These are phyloP conservation scores for Hippocampus guttulatus DNA, from an alignment of 2,113 vertebrate genomes.

Conservation along the genomic window DNA sequence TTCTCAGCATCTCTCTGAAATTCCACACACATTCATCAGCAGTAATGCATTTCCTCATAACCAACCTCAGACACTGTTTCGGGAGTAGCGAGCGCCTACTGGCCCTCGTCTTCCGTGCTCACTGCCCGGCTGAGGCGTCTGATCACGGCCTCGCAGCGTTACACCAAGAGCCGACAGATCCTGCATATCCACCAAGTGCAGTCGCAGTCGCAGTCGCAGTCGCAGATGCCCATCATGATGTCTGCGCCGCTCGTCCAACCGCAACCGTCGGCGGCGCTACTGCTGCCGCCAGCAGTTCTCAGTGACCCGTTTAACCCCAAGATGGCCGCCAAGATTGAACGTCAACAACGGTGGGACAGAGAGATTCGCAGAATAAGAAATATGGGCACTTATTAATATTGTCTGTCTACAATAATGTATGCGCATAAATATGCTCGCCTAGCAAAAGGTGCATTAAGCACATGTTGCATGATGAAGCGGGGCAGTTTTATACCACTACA, in stretches of 20 bases:
- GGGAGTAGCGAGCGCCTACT: slow-evolving; percentile 83
- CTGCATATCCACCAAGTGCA: slow-evolving; percentile 85
- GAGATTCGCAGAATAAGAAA: not conserved
- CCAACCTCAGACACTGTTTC: slow-evolving; percentile 74
- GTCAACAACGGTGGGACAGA: slow-evolving; percentile 84
- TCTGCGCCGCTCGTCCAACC: slow-evolving; percentile 76
- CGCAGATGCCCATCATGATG: slow-evolving; percentile 66
- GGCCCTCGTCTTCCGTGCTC: slow-evolving; percentile 90
- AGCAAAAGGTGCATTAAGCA: not conserved
- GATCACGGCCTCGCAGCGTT: slow-evolving; percentile 94
- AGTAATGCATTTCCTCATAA: not conserved
- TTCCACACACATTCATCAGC: slow-evolving; percentile 2
- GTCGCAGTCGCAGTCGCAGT: slow-evolving; percentile 70
- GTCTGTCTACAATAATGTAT: not conserved
- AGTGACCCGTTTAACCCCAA: slow-evolving; percentile 88
- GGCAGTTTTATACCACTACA: not conserved
- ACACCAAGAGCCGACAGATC: slow-evolving; percentile 88
- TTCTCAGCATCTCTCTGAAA: not conserved
- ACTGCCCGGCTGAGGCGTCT: slow-evolving; percentile 92
- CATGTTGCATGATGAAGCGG: not conserved
- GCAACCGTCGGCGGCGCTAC: slow-evolving; percentile 69
- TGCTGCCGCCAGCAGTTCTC: slow-evolving; percentile 79
- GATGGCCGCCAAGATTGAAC: slow-evolving; percentile 96
- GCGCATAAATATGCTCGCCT: not conserved
- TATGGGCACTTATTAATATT: not conserved